Evolutionary conservation across 2,797 vertebrate genomes (phyloP), one percentile per base, ranked within the genome.

Genomic region (Lithobates sylvaticus): DNA sequence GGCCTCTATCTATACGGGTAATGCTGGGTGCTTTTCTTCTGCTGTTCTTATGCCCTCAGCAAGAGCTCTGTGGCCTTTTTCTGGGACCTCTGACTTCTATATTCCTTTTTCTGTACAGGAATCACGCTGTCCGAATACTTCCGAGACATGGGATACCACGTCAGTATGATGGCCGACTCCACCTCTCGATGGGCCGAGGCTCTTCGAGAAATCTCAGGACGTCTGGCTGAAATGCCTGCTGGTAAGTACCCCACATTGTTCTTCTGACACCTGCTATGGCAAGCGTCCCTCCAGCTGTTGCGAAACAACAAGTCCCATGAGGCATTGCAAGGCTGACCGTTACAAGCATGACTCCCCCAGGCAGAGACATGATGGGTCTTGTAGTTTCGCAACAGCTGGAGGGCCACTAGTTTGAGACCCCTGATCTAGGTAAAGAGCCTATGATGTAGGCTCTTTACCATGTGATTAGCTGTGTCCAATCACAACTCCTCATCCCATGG

Each of bases 111-210:
- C 18, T 16, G 5, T 85, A 34, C 90, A 99, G 98, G 98, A 36
- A 99, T 99, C 93, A 99, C 98, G 0, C 93, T 99, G 74, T 99
- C 98, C 0, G 98, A 99, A 89, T 99, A 99, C 92, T 99, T 99
- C 93, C 93, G 98, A 84, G 98, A 99, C 90, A 99, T 99, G 98
- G 98, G 98, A 71, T 99, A 99, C 90, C 95, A 99, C 0, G 98
- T 99, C 91, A 99, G 98, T 89, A 99, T 99, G 98, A 99, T 99
- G 98, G 98, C 98, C 27, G 98, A 99, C 91, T 99, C 98, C 0
- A 99, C 98, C 0, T 99, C 98, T 74, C 94, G 98, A 90, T 99
- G 98, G 98, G 98, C 98, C 0, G 98, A 99, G 89, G 98, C 98
- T 86, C 96, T 99, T 78, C 93, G 98, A 90, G 98, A 99, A 93